These are phyloP conservation scores for Aegithalos caudatus DNA, from an alignment of 2,113 vertebrate species.

Conservation along the genomic window DNA sequence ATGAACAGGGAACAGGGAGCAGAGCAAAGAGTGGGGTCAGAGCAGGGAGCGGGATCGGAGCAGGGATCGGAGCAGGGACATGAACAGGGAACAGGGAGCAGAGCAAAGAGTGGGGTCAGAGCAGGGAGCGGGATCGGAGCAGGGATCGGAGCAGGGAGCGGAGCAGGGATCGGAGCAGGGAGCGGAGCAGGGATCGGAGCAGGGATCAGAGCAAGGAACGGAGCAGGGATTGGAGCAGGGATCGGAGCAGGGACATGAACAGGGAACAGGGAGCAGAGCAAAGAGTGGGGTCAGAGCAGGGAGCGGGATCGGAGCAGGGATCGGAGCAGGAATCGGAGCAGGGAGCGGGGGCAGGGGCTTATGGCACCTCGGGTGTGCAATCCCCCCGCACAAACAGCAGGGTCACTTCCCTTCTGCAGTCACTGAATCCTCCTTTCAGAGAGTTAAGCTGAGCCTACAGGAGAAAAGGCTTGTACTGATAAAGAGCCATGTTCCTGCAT, in stretches of 20 bases:
- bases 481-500: background rate
- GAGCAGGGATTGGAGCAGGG: background rate
- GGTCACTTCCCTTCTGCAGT: background rate
- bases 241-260: background rate
- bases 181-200: background rate
- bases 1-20: too few relatives aligned
- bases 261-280: background rate
- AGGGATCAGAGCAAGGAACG: background rate
- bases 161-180: background rate
- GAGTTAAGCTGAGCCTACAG: background rate
- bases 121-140: background rate
- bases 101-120: background rate
- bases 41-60: accelerated
- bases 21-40: background rate
- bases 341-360: background rate
- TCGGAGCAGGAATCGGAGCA: accelerated
- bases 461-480: background rate
- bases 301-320: too few relatives aligned
- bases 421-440: background rate
- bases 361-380: background rate
- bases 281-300: background rate
- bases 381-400: background rate
- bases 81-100: too few relatives aligned
- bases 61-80: accelerated
- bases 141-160: accelerated